Evolutionary conservation across 2,797 vertebrate genomes (phyloP).

Genomic region (Protonibea diacanthus): DNA sequence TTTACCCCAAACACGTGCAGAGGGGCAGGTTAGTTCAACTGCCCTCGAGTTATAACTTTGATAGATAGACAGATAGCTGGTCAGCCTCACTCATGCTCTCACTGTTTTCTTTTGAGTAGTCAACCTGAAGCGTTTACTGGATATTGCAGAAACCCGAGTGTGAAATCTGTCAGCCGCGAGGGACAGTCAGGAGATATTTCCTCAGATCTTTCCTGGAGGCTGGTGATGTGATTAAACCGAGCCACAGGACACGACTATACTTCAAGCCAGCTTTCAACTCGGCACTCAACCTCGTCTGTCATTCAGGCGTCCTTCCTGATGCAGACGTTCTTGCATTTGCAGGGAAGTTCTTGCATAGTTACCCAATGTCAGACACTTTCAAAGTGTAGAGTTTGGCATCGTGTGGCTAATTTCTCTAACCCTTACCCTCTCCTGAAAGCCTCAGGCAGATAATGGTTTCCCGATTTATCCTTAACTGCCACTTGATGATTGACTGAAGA

Average conservation of each 20-base stretch:
- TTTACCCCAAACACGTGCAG: neutral
- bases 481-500: constrained; percentile 14
- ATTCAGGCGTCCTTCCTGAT: neutral
- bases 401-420: neutral
- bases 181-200: neutral
- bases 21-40: neutral
- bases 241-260: neutral
- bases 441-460: neutral
- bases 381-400: neutral
- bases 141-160: neutral
- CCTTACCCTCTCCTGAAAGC: neutral
- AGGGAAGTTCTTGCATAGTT: neutral
- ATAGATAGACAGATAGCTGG: neutral
- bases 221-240: constrained; percentile 13
- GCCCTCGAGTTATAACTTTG: neutral
- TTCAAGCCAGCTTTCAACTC: neutral
- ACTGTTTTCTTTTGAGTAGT: neutral
- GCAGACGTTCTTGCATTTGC: neutral
- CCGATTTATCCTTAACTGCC: neutral
- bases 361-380: neutral
- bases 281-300: neutral
- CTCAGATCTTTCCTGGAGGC: neutral
- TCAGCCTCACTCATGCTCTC: neutral
- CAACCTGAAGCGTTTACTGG: neutral
- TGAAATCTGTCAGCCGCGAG: neutral